These are phyloP conservation scores for Butorides virescens DNA, from an alignment of 2,113 vertebrate genomes.

Conservation along the genomic window DNA sequence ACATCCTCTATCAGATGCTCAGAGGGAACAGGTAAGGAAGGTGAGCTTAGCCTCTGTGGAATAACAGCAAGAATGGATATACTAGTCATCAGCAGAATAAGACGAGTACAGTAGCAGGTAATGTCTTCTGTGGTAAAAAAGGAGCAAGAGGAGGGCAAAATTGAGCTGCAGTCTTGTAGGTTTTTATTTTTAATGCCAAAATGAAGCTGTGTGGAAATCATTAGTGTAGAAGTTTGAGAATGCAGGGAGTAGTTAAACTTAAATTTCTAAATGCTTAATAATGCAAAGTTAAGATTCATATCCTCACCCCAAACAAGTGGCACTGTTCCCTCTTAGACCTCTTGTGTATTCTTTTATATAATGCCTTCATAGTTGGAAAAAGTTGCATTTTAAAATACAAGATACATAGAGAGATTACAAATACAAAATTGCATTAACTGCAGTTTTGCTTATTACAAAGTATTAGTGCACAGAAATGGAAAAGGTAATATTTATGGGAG, in stretches of 20 bases:
- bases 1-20: neutral
- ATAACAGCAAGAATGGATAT: neutral
- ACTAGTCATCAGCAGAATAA: neutral
- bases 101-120: neutral
- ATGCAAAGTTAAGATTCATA: neutral
- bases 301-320: neutral
- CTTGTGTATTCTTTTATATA: neutral
- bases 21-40: neutral
- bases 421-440: neutral
- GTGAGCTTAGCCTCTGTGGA: neutral
- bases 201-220: neutral
- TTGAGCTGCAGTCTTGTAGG: neutral
- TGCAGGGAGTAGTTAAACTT: neutral
- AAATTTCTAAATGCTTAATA: neutral
- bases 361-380: neutral
- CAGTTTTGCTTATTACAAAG: neutral
- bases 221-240: neutral
- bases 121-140: neutral
- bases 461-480: neutral
- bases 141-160: neutral
- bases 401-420: neutral
- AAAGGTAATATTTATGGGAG: neutral
- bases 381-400: neutral
- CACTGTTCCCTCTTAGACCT: neutral
- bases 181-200: neutral